phyloP scores from a whole-genome alignment of 2,888 invertebrate species.

The Polietes domitor region DNA sequence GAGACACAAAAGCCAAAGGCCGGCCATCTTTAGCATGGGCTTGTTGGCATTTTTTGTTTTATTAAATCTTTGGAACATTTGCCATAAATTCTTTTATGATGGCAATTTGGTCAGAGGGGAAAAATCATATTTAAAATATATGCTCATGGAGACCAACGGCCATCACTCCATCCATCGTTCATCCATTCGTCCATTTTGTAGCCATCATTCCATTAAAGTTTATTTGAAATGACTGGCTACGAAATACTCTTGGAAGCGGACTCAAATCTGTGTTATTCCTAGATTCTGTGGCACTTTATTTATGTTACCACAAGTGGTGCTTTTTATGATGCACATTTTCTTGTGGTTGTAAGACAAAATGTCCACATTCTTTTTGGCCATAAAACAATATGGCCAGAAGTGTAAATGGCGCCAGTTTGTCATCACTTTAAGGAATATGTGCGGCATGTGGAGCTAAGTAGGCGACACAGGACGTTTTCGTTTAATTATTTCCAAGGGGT shows the following conservation, averaged over 20 bases:
- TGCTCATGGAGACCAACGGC: neutral
- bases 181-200: neutral
- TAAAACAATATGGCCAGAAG: slow-evolving; percentile 16
- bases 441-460: neutral
- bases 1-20: neutral
- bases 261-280: slow-evolving; percentile 16
- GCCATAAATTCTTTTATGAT: slow-evolving; percentile 60
- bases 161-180: neutral
- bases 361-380: slow-evolving; percentile 9
- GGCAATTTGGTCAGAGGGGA: slow-evolving; percentile 43
- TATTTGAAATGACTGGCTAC: slow-evolving; percentile 2
- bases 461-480: too few relatives aligned
- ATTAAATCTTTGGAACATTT: slow-evolving; percentile 18
- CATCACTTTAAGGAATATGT: neutral
- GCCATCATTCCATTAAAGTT: neutral
- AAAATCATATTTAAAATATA: slow-evolving; percentile 41
- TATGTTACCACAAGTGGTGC: slow-evolving; percentile 47
- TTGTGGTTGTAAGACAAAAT: slow-evolving; percentile 16
- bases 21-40: neutral
- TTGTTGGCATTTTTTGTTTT: neutral
- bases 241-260: neutral
- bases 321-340: slow-evolving; percentile 37
- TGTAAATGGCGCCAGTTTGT: slow-evolving; percentile 50
- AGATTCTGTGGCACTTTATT: slow-evolving; percentile 35
- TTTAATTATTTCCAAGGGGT: too few relatives aligned